A percentile compares a stretch with the other conserved stretches of the same genome.
phyloP scores from a whole-genome alignment of 2,797 vertebrate genomes.

The Parotocinclus haroldoi region DNA sequence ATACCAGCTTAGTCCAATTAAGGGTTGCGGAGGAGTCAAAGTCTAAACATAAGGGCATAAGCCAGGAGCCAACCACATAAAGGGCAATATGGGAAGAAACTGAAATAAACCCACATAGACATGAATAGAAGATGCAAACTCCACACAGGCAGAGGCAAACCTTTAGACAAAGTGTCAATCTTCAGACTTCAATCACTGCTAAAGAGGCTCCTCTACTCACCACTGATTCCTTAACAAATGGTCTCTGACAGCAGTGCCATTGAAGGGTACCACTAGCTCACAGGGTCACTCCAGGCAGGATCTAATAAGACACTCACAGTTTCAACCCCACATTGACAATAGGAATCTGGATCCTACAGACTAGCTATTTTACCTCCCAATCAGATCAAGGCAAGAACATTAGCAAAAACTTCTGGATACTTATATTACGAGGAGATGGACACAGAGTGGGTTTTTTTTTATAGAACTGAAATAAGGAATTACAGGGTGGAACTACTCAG shows the following conservation, averaged over 20 bases:
- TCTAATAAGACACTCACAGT: conserved; percentile 66
- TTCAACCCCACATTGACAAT: conserved; percentile 22
- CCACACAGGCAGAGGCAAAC: conserved; percentile 52
- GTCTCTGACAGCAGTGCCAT: conserved; percentile 50
- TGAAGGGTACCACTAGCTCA: conserved; percentile 46
- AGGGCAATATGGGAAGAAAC: too few species aligned
- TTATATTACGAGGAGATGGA: conserved; percentile 8
- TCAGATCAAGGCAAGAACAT: conserved; percentile 10
- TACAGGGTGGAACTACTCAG: neutral
- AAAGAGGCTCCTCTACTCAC: conserved; percentile 20
- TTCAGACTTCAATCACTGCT: conserved; percentile 21
- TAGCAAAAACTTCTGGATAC: conserved; percentile 3
- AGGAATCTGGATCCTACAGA: conserved; percentile 50
- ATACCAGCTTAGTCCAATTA: too few species aligned
- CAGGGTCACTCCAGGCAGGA: conserved; percentile 63
- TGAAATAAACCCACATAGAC: too few species aligned
- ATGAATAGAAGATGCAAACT: conserved; percentile 18
- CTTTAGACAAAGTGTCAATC: conserved; percentile 40
- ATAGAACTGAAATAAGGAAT: neutral
- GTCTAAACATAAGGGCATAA: too few species aligned
- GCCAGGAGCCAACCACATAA: too few species aligned
- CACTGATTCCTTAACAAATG: conserved; percentile 56
- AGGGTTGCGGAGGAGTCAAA: too few species aligned
- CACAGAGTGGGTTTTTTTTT: conserved; percentile 12
- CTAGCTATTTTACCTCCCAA: conserved; percentile 41